Evolutionary conservation across 2,797 vertebrate species (phyloP).

Genomic region (Megalops cyprinoides): DNA sequence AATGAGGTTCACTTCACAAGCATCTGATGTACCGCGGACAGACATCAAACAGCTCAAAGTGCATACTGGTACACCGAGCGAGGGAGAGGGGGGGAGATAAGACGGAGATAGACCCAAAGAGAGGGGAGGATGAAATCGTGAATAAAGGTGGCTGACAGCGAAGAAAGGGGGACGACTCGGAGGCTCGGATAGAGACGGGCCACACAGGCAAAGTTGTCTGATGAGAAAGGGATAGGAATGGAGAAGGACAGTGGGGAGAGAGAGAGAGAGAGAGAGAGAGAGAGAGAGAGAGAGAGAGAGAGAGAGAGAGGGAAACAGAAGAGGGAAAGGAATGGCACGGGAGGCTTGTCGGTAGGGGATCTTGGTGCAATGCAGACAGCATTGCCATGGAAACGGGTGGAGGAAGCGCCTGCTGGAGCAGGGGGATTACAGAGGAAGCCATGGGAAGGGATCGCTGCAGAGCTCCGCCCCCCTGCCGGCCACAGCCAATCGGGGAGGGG

Average conservation of each 20-base stretch:
- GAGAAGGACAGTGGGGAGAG: not conserved
- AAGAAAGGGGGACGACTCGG: no score
- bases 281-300: constrained; percentile 26
- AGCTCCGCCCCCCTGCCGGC: not conserved
- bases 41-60: not conserved
- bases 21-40: constrained; percentile 1
- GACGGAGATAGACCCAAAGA: no score
- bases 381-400: constrained; percentile 83
- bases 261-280: constrained; percentile 2
- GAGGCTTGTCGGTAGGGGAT: constrained; percentile 68
- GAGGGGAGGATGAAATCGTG: no score
- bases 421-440: constrained; percentile 46
- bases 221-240: not conserved
- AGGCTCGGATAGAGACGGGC: not conserved
- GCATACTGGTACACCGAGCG: not conserved
- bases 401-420: constrained; percentile 34
- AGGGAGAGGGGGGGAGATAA: not conserved
- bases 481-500: not conserved
- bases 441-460: constrained; percentile 61
- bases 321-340: constrained; percentile 55
- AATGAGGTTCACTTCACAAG: constrained; percentile 18
- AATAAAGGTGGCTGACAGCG: not conserved
- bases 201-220: not conserved
- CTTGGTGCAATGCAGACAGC: constrained; percentile 85
- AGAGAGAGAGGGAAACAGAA: constrained; percentile 37